Base-by-base conservation (phyloP, 2,888 invertebrate genomes). In the Melieria picta region DNA sequence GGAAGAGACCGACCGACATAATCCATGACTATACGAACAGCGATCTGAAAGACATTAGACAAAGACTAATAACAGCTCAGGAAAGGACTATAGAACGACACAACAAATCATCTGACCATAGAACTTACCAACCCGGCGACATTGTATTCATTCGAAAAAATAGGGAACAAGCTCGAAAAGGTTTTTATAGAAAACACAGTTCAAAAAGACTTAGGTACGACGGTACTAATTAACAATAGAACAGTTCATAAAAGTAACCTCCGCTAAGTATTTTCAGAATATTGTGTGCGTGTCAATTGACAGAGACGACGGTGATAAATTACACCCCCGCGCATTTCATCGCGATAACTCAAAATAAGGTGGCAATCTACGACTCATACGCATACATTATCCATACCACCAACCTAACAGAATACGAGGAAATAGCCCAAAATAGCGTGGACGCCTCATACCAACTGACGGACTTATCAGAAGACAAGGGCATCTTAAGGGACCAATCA, bases 401-500 rank as follows among this genome's bases (percentile, higher is more conserved):
- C 30, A 30, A 30, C 30, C 30, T 30, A 30, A 30, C 30, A 30
- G 30, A 30, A 30, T 50, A 11, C n/a, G 10, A 50, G 30, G 30
- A 30, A 30, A 30, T 30, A 30, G 30, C 30, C 30, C 30, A 30
- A 30, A 30, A 30, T 57, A 57, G 13, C 57, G 11, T 10, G 50
- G 50, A 50, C 9, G 50, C 9, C 30, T 30, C 2, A 30, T 30
- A 30, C 30, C 30, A 30, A 30, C 30, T 30, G 30, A 30, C 30
- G 3, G 30, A 30, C 30, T 30, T 30, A 30, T 30, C 30, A 30
- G 30, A 30, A 30, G 2, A 30, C 30, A 30, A 57, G 57, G 11
- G 13, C 57, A 57, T 57, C 13, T 16, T 57, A 57, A 57, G 57
- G n/a, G 57, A 57, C 7, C 57, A 57, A 16, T n/a, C 57, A 9